Percentiles rank a stretch among this genome's conserved stretches.
These are phyloP conservation scores for Plectrocnemia conspersa DNA, from an alignment of 1,140 invertebrate genomes.

Conservation along the genomic window DNA sequence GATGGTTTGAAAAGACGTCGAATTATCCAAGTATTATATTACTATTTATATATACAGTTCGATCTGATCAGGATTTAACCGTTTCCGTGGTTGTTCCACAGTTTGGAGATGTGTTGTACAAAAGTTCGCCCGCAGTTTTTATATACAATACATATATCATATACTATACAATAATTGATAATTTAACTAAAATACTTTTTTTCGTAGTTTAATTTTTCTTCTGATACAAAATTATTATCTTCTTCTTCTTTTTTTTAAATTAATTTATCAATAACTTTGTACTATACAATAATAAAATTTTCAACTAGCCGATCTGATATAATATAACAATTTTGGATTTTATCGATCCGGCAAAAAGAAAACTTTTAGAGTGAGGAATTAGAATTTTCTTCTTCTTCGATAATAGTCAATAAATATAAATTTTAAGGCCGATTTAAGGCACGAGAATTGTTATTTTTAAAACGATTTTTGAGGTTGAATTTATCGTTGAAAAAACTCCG, in stretches of 20 bases:
- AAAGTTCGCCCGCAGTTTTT: slow-evolving; percentile 16
- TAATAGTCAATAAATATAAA: slow-evolving; percentile 36
- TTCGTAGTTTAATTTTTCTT: neutral
- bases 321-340: slow-evolving; percentile 7
- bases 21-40: too few species aligned
- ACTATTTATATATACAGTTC: slow-evolving; percentile 6
- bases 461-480: slow-evolving; percentile 10
- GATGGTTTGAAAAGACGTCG: too few species aligned
- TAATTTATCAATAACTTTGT: slow-evolving; percentile 8
- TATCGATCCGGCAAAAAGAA: slow-evolving; percentile 13
- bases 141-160: slow-evolving; percentile 12
- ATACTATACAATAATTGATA: slow-evolving; percentile 25
- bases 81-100: too few species aligned
- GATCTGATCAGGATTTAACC: slow-evolving; percentile 19
- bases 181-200: slow-evolving; percentile 17
- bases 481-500: slow-evolving; percentile 16
- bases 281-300: slow-evolving; percentile 22
- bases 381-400: slow-evolving; percentile 21
- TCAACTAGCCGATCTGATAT: slow-evolving; percentile 21
- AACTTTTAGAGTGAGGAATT: slow-evolving; percentile 15
- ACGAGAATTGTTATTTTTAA: slow-evolving; percentile 30
- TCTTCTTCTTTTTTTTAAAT: slow-evolving; percentile 12
- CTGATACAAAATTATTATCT: neutral
- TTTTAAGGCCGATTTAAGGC: slow-evolving; percentile 37
- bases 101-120: neutral